phyloP scores from a whole-genome alignment of 2,888 invertebrate species.

The Pammene fasciana region DNA sequence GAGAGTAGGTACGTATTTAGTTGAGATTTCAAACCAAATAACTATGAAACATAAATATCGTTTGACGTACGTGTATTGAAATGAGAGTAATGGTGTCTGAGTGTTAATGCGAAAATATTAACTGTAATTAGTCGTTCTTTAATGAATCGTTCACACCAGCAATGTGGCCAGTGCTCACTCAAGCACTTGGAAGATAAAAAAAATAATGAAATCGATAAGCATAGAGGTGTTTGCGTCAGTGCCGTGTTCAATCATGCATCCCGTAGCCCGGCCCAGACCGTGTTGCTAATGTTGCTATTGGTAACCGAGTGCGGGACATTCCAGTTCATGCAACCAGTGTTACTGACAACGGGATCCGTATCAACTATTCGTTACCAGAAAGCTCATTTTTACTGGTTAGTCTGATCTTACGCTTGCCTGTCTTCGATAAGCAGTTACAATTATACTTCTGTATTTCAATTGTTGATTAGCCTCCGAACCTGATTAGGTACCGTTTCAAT shows the following conservation, averaged over 20 bases:
- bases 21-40: too few species aligned
- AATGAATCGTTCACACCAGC: constrained; percentile 48
- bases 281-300: neutral
- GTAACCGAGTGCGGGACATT: neutral
- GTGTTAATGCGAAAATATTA: constrained; percentile 41
- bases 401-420: too few species aligned
- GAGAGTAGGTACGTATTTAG: too few species aligned
- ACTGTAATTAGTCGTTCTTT: constrained; percentile 47
- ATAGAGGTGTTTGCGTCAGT: constrained; percentile 68
- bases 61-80: too few species aligned
- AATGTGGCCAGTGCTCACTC: constrained; percentile 47
- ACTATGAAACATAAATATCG: too few species aligned
- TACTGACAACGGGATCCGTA: neutral
- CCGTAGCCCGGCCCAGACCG: constrained; percentile 41
- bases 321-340: neutral
- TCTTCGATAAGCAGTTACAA: too few species aligned
- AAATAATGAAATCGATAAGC: constrained; percentile 77
- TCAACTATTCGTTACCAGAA: neutral
- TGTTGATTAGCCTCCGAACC: too few species aligned
- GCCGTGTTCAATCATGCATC: constrained; percentile 69
- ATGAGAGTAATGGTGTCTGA: neutral
- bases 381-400: neutral
- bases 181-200: constrained; percentile 57
- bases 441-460: too few species aligned
- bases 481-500: too few species aligned